Conservation (phyloP, 2,888 invertebrate species). For the Tetrapedia diversipes region DNA sequence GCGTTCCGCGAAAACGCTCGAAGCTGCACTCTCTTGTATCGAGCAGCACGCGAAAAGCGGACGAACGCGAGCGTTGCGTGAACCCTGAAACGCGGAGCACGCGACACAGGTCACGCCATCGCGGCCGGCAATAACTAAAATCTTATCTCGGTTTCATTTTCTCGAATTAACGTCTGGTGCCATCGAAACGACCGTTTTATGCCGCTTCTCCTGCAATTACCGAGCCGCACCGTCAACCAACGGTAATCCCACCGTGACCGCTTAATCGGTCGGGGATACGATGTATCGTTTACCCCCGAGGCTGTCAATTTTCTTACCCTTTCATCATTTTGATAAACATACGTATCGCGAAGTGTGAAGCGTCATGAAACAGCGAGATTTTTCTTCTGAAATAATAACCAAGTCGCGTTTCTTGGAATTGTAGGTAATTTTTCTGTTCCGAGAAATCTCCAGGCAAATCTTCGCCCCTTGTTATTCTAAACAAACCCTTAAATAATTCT, state of each 20-base stretch:
- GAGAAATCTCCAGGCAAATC: neutral
- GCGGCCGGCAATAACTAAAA: slow-evolving; percentile 19
- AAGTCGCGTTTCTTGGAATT: neutral
- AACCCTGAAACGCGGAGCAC: slow-evolving; percentile 22
- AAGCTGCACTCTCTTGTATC: neutral
- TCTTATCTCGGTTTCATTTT: slow-evolving; percentile 41
- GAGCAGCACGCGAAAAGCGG: neutral
- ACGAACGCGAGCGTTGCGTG: slow-evolving; percentile 50
- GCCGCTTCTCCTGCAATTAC: slow-evolving; percentile 15
- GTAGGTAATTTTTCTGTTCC: too few relatives aligned
- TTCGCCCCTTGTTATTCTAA: neutral
- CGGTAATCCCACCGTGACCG: neutral
- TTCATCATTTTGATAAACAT: too few relatives aligned
- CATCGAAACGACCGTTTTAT: slow-evolving; percentile 33
- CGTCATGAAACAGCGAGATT: too few relatives aligned
- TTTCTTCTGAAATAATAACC: too few relatives aligned
- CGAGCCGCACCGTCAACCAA: neutral
- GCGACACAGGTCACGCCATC: slow-evolving; percentile 36
- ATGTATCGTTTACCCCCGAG: neutral
- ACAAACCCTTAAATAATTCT: too few relatives aligned
- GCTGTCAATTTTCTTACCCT: neutral
- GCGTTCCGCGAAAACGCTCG: slow-evolving; percentile 18
- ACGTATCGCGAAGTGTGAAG: too few relatives aligned
- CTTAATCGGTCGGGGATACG: neutral
- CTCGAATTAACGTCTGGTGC: slow-evolving; percentile 26